Evolutionary conservation across 2,797 vertebrate species (phyloP).

Genomic region (Thamnophis elegans): DNA sequence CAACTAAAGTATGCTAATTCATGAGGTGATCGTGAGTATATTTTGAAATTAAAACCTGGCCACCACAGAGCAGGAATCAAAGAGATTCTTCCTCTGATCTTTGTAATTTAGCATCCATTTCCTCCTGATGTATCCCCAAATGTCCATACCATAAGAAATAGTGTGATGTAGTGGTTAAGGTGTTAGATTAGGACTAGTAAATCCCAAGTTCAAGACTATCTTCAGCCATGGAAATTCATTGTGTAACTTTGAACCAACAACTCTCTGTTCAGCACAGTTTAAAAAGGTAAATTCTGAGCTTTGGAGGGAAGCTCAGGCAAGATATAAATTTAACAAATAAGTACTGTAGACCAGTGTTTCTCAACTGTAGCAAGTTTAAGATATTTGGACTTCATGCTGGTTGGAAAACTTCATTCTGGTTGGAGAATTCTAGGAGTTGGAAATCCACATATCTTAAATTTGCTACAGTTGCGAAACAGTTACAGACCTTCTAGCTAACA

Average conservation of each 20-base stretch:
- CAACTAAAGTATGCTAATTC: background rate
- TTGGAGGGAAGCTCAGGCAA: background rate
- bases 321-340: background rate
- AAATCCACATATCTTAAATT: background rate
- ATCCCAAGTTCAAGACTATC: background rate
- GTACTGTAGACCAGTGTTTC: background rate
- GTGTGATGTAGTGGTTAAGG: background rate
- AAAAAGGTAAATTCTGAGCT: background rate
- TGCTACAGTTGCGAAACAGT: background rate
- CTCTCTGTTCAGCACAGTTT: background rate
- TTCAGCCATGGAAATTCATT: background rate
- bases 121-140: background rate
- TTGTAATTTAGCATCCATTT: background rate
- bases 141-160: background rate
- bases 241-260: background rate
- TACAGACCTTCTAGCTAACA: background rate
- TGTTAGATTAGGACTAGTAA: background rate
- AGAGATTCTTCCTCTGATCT: background rate
- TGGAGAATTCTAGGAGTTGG: background rate
- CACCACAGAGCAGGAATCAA: background rate
- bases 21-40: background rate
- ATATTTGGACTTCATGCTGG: background rate
- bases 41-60: background rate
- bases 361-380: background rate
- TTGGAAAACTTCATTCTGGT: background rate